These are phyloP conservation scores for Gallinago stenura DNA, from an alignment of 2,797 vertebrate genomes.

Conservation along the genomic window DNA sequence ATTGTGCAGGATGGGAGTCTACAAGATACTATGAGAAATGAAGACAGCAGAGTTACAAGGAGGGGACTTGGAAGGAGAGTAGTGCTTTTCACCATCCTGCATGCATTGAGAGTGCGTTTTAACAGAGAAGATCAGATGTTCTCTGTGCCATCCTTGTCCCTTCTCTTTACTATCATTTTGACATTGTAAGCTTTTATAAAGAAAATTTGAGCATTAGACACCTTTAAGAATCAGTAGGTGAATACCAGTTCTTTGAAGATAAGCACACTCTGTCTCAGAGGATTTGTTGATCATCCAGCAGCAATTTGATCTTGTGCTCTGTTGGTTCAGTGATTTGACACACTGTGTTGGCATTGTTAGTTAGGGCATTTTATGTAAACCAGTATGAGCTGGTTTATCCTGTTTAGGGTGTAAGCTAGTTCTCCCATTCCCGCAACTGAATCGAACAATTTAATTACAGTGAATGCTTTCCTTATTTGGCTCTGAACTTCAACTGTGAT, in stretches of 20 bases:
- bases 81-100: background rate
- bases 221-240: background rate
- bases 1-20: background rate
- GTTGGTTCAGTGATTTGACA: constrained; percentile 29
- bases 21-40: background rate
- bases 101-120: background rate
- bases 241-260: background rate
- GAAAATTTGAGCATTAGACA: background rate
- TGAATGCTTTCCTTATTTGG: background rate
- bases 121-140: background rate
- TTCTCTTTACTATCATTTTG: background rate
- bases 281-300: background rate
- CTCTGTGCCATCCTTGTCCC: background rate
- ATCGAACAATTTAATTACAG: background rate
- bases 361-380: constrained; percentile 31
- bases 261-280: background rate
- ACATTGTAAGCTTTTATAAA: background rate
- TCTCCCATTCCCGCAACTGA: background rate
- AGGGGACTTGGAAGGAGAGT: background rate
- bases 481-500: background rate
- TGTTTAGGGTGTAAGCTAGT: constrained; percentile 21
- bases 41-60: background rate
- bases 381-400: constrained; percentile 51
- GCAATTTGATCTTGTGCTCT: constrained; percentile 22
- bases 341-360: constrained; percentile 10